Evolutionary conservation across 2,113 vertebrate species (phyloP), one percentile per base, ranked within the genome.

Genomic region (Pardalotus punctatus): DNA sequence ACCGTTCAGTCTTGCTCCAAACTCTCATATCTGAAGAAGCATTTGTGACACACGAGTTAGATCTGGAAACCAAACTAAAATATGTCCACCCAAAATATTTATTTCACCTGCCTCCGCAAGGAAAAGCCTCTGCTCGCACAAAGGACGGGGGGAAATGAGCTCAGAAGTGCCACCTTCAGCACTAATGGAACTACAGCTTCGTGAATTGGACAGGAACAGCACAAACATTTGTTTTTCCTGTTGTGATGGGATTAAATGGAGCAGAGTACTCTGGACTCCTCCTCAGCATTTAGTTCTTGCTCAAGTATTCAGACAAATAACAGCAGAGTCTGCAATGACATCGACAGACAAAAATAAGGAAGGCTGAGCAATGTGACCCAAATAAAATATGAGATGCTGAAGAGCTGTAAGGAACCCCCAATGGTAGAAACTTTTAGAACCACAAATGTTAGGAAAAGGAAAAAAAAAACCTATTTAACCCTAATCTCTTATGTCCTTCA

Each of bases 11-110:
- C 16, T 69, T 67, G 54, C 58, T 51, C 28, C 53, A n/a, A 10
- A 20, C 12, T 14, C n/a, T 51, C 29, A 6, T 35, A 17, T 8
- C 15, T 64, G 21, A 62, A 88, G 16, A 29, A 10, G 18, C 15
- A 16, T 33, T 45, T 73, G 6, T 14, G 27, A 76, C 25, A 56
- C 0, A 0, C 0, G 13, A 72, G 12, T 31, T 58, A 58, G 14
- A 56, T 36, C 9, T 29, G 33, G 35, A 60, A 86, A 73, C 22
- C 35, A 70, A 69, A 74, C 43, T 35, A 57, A 69, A 86, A 45
- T 28, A 17, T 1, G 9, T 9, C 35, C 28, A 23, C 48, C 22
- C 56, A 69, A 66, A 73, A 29, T 4, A 40, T 0, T 1, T 48
- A 22, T 40, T 60, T 79, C 45, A 58, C 9, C 35, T 56, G 66